Base-by-base conservation (phyloP, 2,888 invertebrate genomes). In the Andricus quercusramuli region DNA sequence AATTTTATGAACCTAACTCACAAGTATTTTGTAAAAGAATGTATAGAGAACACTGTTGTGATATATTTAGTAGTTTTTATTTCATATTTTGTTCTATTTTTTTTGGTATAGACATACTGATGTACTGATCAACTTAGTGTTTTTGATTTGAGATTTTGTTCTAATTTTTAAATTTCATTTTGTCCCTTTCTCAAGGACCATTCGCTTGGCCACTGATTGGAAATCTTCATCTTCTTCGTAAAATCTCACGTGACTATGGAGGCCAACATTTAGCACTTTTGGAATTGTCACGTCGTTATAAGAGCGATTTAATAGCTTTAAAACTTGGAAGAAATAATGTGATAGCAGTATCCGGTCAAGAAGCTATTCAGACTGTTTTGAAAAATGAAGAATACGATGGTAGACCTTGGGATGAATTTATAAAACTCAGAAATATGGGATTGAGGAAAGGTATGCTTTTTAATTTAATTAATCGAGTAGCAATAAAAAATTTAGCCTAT, bases 351-450 rank as follows among this genome's bases (percentile, higher is more conserved):
- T 93, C 93, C 37, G 94, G 94, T 0, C 94, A 93, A 86, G 91
- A 94, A 2, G 85, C 93, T 1, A 93, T 95, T 0, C 93, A 93
- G 20, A 93, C 94, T 79, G 93, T 96, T 3, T 93, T 96, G 70
- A 91, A 92, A 0, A 91, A 93, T 20, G 95, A 95, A 79, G 95
- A 94, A 32, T 96, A 94, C 85, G 94, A 95, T 81, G 95, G 95
- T 0, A 92, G 96, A 32, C 96, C 96, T 0, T 94, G 96, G 88
- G 95, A 94, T 82, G 95, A 95, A 87, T 96, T 96, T 85, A 91
- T 95, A 22, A 93, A 94, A 47, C 89, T 96, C 20, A 93, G 96
- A 41, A 95, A 95, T 22, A 94, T 96, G 94, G 96, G 96, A 37
- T 93, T 94, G 1, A 93, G 92, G 84, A 94, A 93, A 93, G 95